Percentiles rank a stretch among this genome's conserved stretches.
These are phyloP conservation scores for Lycocorax pyrrhopterus DNA, from an alignment of 2,113 vertebrate genomes.

Conservation along the genomic window DNA sequence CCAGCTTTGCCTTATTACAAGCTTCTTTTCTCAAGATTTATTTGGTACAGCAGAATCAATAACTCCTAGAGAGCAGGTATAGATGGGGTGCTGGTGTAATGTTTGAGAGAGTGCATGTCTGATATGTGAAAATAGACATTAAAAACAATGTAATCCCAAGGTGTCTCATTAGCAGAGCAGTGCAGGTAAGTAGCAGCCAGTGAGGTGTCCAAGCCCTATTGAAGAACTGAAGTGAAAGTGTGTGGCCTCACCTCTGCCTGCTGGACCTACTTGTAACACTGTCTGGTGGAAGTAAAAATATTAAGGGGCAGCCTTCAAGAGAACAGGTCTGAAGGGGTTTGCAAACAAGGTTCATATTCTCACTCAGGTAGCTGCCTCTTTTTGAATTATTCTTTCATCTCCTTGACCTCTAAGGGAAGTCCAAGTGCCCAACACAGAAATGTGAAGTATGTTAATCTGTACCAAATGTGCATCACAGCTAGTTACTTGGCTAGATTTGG, in stretches of 20 bases:
- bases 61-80: background rate
- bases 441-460: background rate
- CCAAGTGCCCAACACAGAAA: background rate
- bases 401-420: background rate
- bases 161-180: background rate
- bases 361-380: background rate
- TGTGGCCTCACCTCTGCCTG: background rate
- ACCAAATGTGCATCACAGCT: background rate
- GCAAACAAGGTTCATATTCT: background rate
- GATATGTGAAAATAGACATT: background rate
- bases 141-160: background rate
- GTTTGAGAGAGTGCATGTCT: background rate
- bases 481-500: background rate
- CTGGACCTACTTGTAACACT: background rate
- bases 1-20: background rate
- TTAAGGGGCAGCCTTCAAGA: background rate
- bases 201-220: background rate
- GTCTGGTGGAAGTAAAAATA: background rate
- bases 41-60: background rate
- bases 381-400: background rate
- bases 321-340: background rate
- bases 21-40: background rate
- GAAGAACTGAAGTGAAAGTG: background rate
- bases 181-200: background rate
- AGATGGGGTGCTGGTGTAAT: background rate